Conservation (phyloP, 1,140 invertebrate genomes). For the Mycetomoellerius zeteki region DNA sequence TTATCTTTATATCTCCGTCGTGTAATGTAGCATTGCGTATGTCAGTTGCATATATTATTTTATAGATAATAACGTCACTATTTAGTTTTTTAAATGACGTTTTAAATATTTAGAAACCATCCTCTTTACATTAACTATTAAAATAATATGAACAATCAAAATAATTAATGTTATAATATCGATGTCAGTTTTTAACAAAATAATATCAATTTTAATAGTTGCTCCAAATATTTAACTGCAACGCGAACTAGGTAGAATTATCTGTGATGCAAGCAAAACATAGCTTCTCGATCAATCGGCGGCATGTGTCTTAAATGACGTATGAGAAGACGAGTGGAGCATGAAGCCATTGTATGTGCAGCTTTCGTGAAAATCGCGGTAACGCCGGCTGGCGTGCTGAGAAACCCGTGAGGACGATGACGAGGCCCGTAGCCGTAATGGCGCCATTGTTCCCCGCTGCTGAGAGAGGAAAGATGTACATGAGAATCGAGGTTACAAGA, state of each 20-base stretch:
- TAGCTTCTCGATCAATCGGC: conserved; percentile 5
- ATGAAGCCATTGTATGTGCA: conserved; percentile 42
- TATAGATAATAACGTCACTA: neutral
- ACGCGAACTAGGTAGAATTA: neutral
- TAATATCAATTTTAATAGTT: neutral
- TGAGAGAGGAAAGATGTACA: conserved; percentile 65
- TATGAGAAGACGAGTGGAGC: conserved; percentile 43
- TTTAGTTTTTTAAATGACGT: neutral
- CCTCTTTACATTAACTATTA: neutral
- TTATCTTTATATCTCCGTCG: neutral
- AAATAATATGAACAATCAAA: neutral
- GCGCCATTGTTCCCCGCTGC: conserved; percentile 68
- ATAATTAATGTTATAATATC: no score
- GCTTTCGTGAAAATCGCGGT: conserved; percentile 76
- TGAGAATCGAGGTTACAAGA: conserved; percentile 67
- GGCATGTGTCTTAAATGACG: conserved; percentile 56
- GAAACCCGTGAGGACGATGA: conserved; percentile 58
- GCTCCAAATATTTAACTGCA: neutral
- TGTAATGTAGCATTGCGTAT: no score
- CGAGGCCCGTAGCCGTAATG: conserved; percentile 60
- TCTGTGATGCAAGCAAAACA: neutral
- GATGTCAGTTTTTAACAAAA: neutral
- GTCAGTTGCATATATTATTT: neutral
- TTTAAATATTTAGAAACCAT: neutral
- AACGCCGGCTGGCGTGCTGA: conserved; percentile 59